These are phyloP conservation scores for Platorchestia sp. DNA, from an alignment of 1,140 invertebrate genomes.

Conservation along the genomic window DNA sequence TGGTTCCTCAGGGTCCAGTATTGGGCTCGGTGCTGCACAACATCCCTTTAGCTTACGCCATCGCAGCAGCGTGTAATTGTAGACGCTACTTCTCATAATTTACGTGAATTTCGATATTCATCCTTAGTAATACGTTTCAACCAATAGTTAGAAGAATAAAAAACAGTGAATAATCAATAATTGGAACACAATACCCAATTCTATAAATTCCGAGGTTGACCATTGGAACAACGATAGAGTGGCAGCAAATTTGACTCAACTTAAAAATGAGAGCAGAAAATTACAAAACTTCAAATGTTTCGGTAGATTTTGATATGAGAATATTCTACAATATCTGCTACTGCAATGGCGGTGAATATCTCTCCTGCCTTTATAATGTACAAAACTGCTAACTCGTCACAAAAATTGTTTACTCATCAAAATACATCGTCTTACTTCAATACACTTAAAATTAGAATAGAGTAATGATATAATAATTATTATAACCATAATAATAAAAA, in stretches of 20 bases:
- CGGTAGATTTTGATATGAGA: background rate
- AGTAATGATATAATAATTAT: slow-evolving; percentile 50
- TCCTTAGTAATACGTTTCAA: background rate
- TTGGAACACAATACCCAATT: background rate
- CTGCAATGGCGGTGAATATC: background rate
- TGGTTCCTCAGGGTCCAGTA: background rate
- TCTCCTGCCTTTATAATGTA: slow-evolving; percentile 22
- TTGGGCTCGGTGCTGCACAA: background rate
- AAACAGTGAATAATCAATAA: background rate
- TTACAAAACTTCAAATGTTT: background rate
- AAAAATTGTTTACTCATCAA: background rate
- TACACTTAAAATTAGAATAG: slow-evolving; percentile 21
- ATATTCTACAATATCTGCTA: background rate
- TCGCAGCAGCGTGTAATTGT: background rate
- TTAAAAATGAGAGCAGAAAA: background rate
- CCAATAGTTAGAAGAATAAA: background rate
- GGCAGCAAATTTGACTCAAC: background rate
- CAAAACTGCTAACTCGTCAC: slow-evolving; percentile 12
- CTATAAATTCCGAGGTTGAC: background rate
- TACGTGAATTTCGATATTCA: background rate
- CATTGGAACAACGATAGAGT: background rate
- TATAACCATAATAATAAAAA: background rate
- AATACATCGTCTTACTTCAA: slow-evolving; percentile 22
- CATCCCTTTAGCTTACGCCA: background rate
- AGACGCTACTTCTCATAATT: background rate